Evolutionary conservation across 2,113 vertebrate genomes (phyloP), one percentile per base, ranked within the genome.

Genomic region (Hyaena hyaena): DNA sequence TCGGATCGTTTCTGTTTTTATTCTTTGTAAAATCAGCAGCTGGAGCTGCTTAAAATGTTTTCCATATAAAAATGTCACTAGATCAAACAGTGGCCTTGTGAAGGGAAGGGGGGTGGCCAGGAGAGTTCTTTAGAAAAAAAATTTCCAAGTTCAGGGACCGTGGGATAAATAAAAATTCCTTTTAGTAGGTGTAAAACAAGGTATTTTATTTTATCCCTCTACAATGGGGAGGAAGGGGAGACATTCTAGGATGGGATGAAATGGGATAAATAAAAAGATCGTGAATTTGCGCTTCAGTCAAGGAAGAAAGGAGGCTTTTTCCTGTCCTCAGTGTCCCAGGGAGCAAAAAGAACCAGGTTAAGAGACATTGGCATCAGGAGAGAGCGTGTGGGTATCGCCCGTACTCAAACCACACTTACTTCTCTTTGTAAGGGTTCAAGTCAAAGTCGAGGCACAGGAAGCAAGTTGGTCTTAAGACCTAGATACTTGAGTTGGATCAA

Each of bases 11-110:
- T 95, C 80, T 98, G 97, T 91, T 97, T 97, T 93, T 83, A 96
- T 96, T 98, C 88, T 97, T 96, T 76, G 43, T 33, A 96, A 97
- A 95, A 95, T 83, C 90, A 95, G 77, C 80, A 91, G 89, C 83
- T 63, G 86, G 90, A 97, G 93, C 76, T 48, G 33, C 92, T 96
- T 87, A 95, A 93, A 96, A 82, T 91, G 74, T 85, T 94, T 93
- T 66, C 45, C 63, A 17, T 69, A 79, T 55, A 93, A 91, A 94
- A 89, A 91, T 68, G 77, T 93, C 90, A 97, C 66, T 77, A 50
- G 63, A 86, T 68, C 77, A 95, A 96, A 89, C 8, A 43, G 43
- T 45, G 0, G 39, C 92, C 92, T 97, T 90, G 79, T 0, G 2
- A 87, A 68, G 53, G 31, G 58, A 24, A 69, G 68, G 17, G 17